These are phyloP conservation scores for Perizoma affinitatum DNA, from an alignment of 2,888 invertebrate genomes.

Conservation along the genomic window DNA sequence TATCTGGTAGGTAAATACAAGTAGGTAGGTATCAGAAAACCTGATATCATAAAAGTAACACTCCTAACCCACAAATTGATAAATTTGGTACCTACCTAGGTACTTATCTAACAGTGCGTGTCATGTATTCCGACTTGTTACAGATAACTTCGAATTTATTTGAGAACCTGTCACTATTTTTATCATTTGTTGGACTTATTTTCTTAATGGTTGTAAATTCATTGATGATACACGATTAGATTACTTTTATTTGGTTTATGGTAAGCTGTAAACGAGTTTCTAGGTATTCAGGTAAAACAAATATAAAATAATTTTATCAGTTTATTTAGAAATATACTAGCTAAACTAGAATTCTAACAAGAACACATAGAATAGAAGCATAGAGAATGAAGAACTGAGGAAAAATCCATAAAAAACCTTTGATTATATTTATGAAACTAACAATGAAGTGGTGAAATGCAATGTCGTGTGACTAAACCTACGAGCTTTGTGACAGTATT, in stretches of 20 bases:
- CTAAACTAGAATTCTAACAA: no score
- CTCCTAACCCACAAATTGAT: conserved; percentile 4
- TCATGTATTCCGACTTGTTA: neutral
- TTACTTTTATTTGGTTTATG: conserved; percentile 11
- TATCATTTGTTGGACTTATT: conserved; percentile 12
- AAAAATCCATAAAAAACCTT: no score
- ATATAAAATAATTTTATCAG: no score
- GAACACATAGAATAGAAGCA: no score
- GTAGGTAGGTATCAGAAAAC: neutral
- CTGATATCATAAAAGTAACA: conserved; percentile 6
- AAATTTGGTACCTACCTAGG: neutral
- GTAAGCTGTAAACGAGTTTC: no score
- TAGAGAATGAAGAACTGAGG: no score
- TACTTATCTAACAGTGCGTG: no score
- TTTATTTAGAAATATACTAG: no score
- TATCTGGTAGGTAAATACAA: no score
- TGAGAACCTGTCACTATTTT: conserved; percentile 10
- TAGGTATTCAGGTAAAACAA: no score
- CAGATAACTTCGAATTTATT: conserved; percentile 1
- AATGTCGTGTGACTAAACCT: neutral
- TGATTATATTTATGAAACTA: no score
- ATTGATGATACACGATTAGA: conserved; percentile 7
- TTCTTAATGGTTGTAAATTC: conserved; percentile 13
- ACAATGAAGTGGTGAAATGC: no score
- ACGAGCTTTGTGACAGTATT: neutral